These are phyloP conservation scores for Tigriopus californicus DNA, from an alignment of 2,888 invertebrate species.

Conservation along the genomic window DNA sequence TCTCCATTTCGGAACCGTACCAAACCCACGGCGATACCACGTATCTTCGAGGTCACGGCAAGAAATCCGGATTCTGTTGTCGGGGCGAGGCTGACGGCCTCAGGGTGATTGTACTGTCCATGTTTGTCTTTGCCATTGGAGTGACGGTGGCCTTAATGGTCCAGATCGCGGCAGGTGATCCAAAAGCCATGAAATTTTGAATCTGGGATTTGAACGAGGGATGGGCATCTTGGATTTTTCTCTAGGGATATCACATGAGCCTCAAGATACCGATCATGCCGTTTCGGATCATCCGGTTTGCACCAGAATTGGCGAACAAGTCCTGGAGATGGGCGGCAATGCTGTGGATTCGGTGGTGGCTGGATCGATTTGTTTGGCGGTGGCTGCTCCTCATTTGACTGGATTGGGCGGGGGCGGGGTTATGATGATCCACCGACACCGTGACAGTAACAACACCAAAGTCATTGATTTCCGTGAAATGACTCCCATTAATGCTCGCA, in stretches of 20 bases:
- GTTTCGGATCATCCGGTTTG: conserved; percentile 31
- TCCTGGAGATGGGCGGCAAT: conserved; percentile 46
- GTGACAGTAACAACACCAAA: conserved; percentile 30
- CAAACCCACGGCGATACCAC: too few species aligned
- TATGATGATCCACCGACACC: conserved; percentile 49
- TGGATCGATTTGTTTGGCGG: conserved; percentile 49
- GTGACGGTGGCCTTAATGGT: conserved; percentile 49
- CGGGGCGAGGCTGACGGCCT: conserved; percentile 32
- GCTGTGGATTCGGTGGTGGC: conserved; percentile 57
- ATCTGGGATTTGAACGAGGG: not conserved
- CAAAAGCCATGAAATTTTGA: not conserved
- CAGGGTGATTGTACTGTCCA: conserved; percentile 42
- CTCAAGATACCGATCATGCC: not conserved
- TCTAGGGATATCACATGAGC: not conserved
- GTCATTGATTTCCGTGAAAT: conserved; percentile 37
- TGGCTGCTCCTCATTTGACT: conserved; percentile 48
- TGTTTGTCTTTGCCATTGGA: conserved; percentile 42
- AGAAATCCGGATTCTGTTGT: not conserved
- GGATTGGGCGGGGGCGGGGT: conserved; percentile 58
- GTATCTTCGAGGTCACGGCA: not conserved
- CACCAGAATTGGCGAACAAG: conserved; percentile 45
- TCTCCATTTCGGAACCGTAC: too few species aligned
- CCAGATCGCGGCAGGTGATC: conserved; percentile 46
- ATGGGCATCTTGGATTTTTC: not conserved
- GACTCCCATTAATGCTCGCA: conserved; percentile 22